Evolutionary conservation across 2,888 invertebrate species (phyloP).

Genomic region (Acanthosoma haemorrhoidale): DNA sequence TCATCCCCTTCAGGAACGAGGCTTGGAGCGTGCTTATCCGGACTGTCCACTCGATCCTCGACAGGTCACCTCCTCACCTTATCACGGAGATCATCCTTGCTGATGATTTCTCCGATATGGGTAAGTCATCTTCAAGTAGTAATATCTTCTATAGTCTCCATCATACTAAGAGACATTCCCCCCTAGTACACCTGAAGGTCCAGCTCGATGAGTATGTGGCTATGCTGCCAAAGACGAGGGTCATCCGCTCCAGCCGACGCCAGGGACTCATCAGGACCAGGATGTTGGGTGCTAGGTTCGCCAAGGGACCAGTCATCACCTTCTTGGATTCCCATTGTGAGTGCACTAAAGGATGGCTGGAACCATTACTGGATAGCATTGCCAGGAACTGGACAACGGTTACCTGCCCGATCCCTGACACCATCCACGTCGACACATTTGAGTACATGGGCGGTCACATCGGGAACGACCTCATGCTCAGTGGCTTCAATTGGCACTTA

Average conservation of each 20-base stretch:
- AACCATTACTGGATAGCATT: slow-evolving; percentile 84
- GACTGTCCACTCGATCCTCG: slow-evolving; percentile 93
- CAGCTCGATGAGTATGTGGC: slow-evolving; percentile 91
- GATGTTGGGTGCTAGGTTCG: slow-evolving; percentile 78
- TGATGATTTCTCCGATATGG: slow-evolving; percentile 94
- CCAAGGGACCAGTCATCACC: slow-evolving; percentile 83
- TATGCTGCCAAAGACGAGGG: slow-evolving; percentile 83
- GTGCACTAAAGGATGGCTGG: slow-evolving; percentile 91
- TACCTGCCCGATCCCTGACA: slow-evolving; percentile 93
- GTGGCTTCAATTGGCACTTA: slow-evolving; percentile 89
- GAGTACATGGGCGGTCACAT: slow-evolving; percentile 85
- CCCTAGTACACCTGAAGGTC: slow-evolving; percentile 79
- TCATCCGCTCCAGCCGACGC: slow-evolving; percentile 81
- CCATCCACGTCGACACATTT: slow-evolving; percentile 87
- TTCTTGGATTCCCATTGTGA: slow-evolving; percentile 99
- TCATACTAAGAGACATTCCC: slow-evolving; percentile 27
- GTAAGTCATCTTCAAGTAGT: slow-evolving; percentile 52
- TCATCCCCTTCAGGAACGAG: slow-evolving; percentile 97
- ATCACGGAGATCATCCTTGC: slow-evolving; percentile 92
- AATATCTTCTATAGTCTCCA: too few species aligned
- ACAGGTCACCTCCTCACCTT: slow-evolving; percentile 82
- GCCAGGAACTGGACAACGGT: slow-evolving; percentile 80
- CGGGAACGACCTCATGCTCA: slow-evolving; percentile 73
- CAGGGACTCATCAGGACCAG: slow-evolving; percentile 94
- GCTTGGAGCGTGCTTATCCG: slow-evolving; percentile 95